Base-by-base conservation (phyloP, 23 tunicate genomes). In the Ascidia mentula region DNA sequence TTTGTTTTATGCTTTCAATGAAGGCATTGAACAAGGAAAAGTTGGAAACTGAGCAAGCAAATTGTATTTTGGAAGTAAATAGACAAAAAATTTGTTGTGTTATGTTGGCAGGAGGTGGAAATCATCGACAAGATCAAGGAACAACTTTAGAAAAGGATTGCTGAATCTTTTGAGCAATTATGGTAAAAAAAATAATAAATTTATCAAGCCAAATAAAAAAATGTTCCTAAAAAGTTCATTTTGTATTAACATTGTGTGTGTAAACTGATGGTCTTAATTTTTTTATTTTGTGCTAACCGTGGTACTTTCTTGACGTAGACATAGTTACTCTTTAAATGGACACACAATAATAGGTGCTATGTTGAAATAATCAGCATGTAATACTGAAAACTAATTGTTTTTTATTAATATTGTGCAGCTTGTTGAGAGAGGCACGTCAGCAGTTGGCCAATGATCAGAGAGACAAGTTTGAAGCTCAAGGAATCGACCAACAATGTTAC, bases 401-500 rank as follows among this genome's bases (percentile, higher is more conserved):
- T n/a, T n/a, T n/a, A n/a, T n/a, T n/a, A n/a, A n/a, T n/a, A n/a
- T n/a, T n/a, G n/a, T n/a, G n/a, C 77, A 93, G 98, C 61, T 61
- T 88, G 45, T 80, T 93, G 32, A 73, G 88, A 60, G 98, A 93
- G 76, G 98, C 98, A n/a, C 78, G 94, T 0, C 93, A 88, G 46
- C 98, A 93, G 72, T 80, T 93, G 61, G 82, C 73, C 32, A 76
- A 69, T 46, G 98, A 93, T 45, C 82, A 80, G 37, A 79, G 75
- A 53, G 93, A 93, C 81, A 93, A 93, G 79, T 72, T 76, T 38
- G 98, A 88, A 69, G 92, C 98, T 18, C 80, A 88, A 72, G 83
- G 84, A 3, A 88, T 93, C 35, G 98, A 93, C 74, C 83, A 77
- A 35, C 33, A 61, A 69, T 88, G 94, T 46, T 86, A 81, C 76